Evolutionary conservation across 2,797 vertebrate genomes (phyloP).

Genomic region (Ctenopoma multispine): DNA sequence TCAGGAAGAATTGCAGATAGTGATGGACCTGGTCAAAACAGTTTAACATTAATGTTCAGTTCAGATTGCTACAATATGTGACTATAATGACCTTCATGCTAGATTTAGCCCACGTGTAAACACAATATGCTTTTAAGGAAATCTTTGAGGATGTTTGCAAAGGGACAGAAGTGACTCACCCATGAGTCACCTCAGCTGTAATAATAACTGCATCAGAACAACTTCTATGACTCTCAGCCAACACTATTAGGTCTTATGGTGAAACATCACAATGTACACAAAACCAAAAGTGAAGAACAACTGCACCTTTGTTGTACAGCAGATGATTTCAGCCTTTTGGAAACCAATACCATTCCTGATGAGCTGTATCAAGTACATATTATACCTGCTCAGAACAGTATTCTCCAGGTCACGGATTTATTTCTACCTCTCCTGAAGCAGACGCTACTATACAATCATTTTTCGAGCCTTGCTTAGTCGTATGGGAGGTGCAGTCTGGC

Average conservation of each 20-base stretch:
- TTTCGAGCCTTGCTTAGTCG: slow-evolving; percentile 38
- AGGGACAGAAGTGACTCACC: background rate
- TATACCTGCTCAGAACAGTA: slow-evolving; percentile 26
- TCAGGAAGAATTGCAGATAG: slow-evolving; percentile 18
- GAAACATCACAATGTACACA: slow-evolving; percentile 11
- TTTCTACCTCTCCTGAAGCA: slow-evolving; percentile 42
- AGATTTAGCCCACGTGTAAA: slow-evolving; percentile 5
- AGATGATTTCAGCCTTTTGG: slow-evolving; percentile 26
- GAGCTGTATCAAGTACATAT: slow-evolving; percentile 28
- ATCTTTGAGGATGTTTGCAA: slow-evolving; percentile 1
- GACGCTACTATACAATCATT: slow-evolving; percentile 19
- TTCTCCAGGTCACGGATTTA: slow-evolving; percentile 44
- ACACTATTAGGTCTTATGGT: slow-evolving; percentile 13
- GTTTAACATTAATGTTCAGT: slow-evolving; percentile 34
- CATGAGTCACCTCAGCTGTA: slow-evolving; percentile 21
- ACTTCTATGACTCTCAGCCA: slow-evolving; percentile 9
- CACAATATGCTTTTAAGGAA: slow-evolving; percentile 8
- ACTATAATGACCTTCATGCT: background rate
- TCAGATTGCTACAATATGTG: slow-evolving; percentile 13
- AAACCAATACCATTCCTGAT: slow-evolving; percentile 22
- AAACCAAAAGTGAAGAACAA: slow-evolving; percentile 4
- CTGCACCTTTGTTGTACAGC: background rate
- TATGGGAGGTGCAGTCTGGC: slow-evolving; percentile 43
- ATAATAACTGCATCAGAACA: slow-evolving; percentile 10
- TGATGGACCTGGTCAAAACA: slow-evolving; percentile 13